These are phyloP conservation scores for Paratilapia polleni DNA, from an alignment of 2,113 vertebrate genomes.

Conservation along the genomic window DNA sequence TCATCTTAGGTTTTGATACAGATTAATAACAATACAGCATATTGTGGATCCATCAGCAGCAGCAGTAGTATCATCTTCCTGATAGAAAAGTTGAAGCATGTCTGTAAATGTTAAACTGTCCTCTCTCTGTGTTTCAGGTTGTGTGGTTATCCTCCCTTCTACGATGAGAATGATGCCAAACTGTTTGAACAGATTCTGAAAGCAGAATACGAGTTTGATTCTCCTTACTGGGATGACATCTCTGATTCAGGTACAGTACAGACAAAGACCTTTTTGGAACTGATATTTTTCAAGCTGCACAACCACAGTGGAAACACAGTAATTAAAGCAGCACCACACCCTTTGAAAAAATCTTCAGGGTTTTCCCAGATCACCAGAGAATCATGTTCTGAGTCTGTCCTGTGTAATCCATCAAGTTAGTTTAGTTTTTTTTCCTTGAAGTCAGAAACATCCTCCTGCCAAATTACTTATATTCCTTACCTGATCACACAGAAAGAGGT, in stretches of 20 bases:
- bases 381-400: neutral
- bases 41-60: neutral
- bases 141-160: conserved; percentile 97
- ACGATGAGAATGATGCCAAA: conserved; percentile 96
- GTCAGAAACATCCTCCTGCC: neutral
- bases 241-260: conserved; percentile 91
- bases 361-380: neutral
- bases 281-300: neutral
- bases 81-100: neutral
- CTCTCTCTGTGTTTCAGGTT: conserved; percentile 78
- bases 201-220: conserved; percentile 97
- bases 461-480: neutral
- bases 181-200: conserved; percentile 97
- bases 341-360: neutral
- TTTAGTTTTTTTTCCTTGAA: neutral
- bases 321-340: neutral
- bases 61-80: neutral
- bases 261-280: neutral
- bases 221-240: conserved; percentile 99
- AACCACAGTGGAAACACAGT: neutral
- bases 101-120: neutral
- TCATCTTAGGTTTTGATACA: neutral
- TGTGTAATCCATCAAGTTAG: neutral
- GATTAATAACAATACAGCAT: neutral
- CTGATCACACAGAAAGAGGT: neutral